phyloP scores from a whole-genome alignment of 2,888 invertebrate species.

The Altica lythri region DNA sequence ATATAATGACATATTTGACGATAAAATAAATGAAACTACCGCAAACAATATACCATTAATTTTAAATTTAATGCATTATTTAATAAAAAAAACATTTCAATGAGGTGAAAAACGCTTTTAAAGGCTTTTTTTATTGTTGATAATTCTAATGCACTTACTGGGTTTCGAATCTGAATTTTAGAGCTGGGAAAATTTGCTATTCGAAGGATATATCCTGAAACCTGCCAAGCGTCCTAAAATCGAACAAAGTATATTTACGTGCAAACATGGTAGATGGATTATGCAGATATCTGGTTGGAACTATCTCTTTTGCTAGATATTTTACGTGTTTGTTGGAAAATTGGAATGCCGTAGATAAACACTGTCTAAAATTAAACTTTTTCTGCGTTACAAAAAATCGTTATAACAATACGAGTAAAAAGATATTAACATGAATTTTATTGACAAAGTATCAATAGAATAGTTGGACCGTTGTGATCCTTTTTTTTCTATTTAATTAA shows the following conservation, averaged over 20 bases:
- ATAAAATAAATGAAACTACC: too few relatives aligned
- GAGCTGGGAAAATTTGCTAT: conserved; percentile 6
- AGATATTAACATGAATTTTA: too few relatives aligned
- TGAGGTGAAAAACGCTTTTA: not conserved
- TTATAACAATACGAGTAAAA: too few relatives aligned
- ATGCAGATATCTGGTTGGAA: conserved; percentile 8
- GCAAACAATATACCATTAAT: too few relatives aligned
- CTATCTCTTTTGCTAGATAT: conserved; percentile 1
- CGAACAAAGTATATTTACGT: conserved; percentile 19
- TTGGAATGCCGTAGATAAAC: not conserved
- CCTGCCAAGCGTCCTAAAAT: conserved; percentile 10
- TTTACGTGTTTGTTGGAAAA: not conserved
- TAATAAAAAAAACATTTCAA: conserved; percentile 2
- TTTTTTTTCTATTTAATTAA: too few relatives aligned
- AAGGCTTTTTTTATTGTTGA: not conserved
- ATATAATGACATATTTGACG: too few relatives aligned
- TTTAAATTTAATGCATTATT: too few relatives aligned
- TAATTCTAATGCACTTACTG: conserved; percentile 7
- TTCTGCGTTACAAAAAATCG: too few relatives aligned
- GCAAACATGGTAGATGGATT: conserved; percentile 16
- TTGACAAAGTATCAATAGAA: too few relatives aligned
- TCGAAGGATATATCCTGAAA: conserved; percentile 8
- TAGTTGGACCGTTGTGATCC: too few relatives aligned
- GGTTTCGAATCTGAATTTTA: conserved; percentile 8
- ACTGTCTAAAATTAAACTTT: not conserved